These are phyloP conservation scores for Dallia pectoralis DNA, from an alignment of 2,797 vertebrate species.

Conservation along the genomic window DNA sequence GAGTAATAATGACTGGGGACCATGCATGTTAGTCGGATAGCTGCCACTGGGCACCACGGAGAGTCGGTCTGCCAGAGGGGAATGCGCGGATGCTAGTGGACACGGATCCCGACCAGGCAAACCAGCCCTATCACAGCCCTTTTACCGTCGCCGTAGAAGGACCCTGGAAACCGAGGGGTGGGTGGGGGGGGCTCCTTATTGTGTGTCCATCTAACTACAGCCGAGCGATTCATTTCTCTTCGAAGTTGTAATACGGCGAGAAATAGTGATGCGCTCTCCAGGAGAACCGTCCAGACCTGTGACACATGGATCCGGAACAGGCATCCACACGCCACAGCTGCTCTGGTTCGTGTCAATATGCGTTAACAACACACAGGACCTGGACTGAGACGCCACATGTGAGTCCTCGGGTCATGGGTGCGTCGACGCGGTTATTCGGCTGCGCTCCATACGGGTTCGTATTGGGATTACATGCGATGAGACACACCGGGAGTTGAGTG, in stretches of 20 bases:
- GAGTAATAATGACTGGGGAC: constrained; percentile 42
- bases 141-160: constrained; percentile 21
- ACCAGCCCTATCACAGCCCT: constrained; percentile 1
- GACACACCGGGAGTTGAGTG: constrained; percentile 54
- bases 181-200: background rate
- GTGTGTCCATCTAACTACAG: constrained; percentile 21
- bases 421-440: constrained; percentile 48
- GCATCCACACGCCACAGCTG: constrained; percentile 62
- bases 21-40: constrained; percentile 20
- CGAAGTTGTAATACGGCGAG: constrained; percentile 26
- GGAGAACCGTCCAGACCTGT: constrained; percentile 46
- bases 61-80: constrained; percentile 20
- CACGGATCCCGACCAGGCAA: background rate
- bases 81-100: background rate
- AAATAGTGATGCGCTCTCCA: constrained; percentile 56
- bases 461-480: constrained; percentile 53
- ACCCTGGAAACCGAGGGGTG: background rate
- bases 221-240: constrained; percentile 5
- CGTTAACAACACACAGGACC: constrained; percentile 55
- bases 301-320: constrained; percentile 64
- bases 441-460: constrained; percentile 40
- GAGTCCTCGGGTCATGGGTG: constrained; percentile 59
- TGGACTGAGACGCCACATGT: constrained; percentile 36
- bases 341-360: constrained; percentile 57
- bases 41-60: constrained; percentile 32